Percentiles rank a stretch among this genome's conserved stretches.
phyloP scores from a whole-genome alignment of 2,113 vertebrate species.

The Steatornis caripensis region DNA sequence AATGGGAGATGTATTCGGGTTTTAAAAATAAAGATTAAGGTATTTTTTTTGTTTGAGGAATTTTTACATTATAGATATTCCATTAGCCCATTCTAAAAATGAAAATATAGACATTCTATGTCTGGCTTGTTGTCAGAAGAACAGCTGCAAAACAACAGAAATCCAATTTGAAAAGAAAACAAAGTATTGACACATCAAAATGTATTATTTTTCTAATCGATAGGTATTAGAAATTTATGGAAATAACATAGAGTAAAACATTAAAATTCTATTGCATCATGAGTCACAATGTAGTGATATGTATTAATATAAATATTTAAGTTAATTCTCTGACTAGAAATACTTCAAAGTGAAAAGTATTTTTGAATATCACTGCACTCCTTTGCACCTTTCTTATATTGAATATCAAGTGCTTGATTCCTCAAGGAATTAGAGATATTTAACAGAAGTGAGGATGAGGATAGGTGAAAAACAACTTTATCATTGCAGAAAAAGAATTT shows the following conservation, averaged over 20 bases:
- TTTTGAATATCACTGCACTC: background rate
- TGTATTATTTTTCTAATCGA: background rate
- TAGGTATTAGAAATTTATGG: background rate
- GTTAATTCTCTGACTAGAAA: background rate
- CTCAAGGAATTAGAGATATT: background rate
- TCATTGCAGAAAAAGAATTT: background rate
- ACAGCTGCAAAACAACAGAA: background rate
- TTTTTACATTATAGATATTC: background rate
- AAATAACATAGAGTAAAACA: background rate
- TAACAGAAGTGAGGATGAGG: background rate
- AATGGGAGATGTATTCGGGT: background rate
- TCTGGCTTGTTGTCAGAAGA: background rate
- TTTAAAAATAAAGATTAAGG: background rate
- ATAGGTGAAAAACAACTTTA: background rate
- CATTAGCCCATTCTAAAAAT: background rate
- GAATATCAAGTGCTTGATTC: background rate
- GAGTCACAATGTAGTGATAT: background rate
- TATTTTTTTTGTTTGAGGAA: background rate
- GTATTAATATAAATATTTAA: background rate
- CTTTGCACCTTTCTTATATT: background rate
- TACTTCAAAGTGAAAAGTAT: background rate
- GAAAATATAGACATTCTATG: background rate
- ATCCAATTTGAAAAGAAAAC: background rate
- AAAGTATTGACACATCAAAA: background rate
- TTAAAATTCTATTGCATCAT: background rate